Percentiles rank a stretch among this genome's conserved stretches.
Evolutionary conservation across 2,888 invertebrate genomes (phyloP).

Genomic region (Tenthredo scrophulariae): DNA sequence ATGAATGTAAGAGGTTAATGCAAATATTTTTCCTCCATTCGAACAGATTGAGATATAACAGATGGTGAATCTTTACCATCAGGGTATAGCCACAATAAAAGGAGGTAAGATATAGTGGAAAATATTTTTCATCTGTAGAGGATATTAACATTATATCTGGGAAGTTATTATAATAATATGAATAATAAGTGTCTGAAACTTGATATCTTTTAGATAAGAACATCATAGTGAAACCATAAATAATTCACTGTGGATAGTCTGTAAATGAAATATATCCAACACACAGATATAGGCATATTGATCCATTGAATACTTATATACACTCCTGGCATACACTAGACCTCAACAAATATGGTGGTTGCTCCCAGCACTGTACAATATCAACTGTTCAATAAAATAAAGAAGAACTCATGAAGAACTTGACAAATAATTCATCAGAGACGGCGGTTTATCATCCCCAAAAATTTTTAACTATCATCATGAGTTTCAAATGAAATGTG

Average conservation of each 20-base stretch:
- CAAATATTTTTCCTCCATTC: background rate
- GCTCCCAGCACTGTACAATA: slow-evolving; percentile 33
- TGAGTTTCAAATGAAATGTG: slow-evolving; percentile 7
- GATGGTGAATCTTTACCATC: background rate
- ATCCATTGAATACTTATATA: slow-evolving; percentile 48
- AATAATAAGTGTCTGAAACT: background rate
- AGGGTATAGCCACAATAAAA: background rate
- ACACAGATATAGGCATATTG: slow-evolving; percentile 50
- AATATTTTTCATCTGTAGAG: background rate
- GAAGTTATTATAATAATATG: background rate
- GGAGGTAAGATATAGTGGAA: background rate
- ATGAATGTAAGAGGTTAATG: background rate
- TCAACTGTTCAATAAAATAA: slow-evolving; percentile 41
- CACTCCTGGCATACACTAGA: slow-evolving; percentile 43
- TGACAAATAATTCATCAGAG: background rate
- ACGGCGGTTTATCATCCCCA: background rate
- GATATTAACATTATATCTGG: background rate
- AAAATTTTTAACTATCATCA: background rate
- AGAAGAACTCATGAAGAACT: slow-evolving; percentile 40
- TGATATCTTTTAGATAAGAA: background rate
- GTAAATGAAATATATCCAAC: slow-evolving; percentile 27
- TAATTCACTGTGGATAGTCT: slow-evolving; percentile 34
- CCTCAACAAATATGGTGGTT: slow-evolving; percentile 46
- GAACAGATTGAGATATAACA: background rate
- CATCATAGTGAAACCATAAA: slow-evolving; percentile 37